Evolutionary conservation across 2,888 invertebrate species (phyloP), one percentile per base, ranked within the genome.

Genomic region (Amblyjoppa fuscipennis): DNA sequence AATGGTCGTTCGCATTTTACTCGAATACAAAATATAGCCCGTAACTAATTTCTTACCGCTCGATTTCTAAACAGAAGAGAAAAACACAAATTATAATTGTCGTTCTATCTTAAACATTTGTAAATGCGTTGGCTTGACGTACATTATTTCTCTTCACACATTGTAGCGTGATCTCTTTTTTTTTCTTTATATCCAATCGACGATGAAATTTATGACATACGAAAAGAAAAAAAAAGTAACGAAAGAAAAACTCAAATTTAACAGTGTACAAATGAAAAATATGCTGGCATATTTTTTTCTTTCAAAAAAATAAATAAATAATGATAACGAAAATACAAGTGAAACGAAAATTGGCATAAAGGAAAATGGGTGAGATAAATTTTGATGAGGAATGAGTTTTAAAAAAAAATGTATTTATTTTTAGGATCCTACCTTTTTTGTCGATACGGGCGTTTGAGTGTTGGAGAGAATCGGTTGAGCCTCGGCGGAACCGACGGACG

Each of bases 21-120:
- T 98, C 61, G 99, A 99, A 95, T 99, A 99, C 84, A 99, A 96
- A 90, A 99, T 99, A 95, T 99, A 99, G 9, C 99, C 99, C 84
- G 99, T 99, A 91, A 98, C 97, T 87, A 98, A 96, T 94, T 98
- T 97, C 95, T 97, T 98, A 90, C 96, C 96, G 92, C 96, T 89
- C 86, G 93, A 89, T 94, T 94, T 94, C 94, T 94, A 93, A 94
- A 94, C 92, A 93, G 92, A 93, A 92, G 91, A 93, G 59, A 59
- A 59, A 92, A 92, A 90, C 89, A 92, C 89, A 92, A 92, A 92
- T 92, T 93, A 92, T 91, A 93, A 93, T 90, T 83, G 68, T 83
- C 83, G 77, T 78, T 68, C 13, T 74, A 69, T 69, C n/a, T 80
- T 80, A 51, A 76, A 61, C 41, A 25, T 59, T 59, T 28, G 1